These are phyloP conservation scores for Lithophane semibrunnea DNA, from an alignment of 2,888 invertebrate species.

Conservation along the genomic window DNA sequence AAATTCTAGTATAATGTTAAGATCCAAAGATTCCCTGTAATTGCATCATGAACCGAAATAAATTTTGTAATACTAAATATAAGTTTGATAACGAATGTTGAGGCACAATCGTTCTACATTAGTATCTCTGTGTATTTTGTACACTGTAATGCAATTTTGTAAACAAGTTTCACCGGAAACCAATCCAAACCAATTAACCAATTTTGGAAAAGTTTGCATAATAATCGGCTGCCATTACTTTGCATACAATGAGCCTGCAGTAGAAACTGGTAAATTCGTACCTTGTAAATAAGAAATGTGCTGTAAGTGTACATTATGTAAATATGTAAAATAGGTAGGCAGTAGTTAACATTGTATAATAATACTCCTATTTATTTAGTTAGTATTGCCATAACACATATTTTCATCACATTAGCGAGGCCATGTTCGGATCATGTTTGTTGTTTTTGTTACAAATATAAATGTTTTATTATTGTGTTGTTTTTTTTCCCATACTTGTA, in stretches of 20 bases:
- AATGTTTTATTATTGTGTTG: slow-evolving; percentile 48
- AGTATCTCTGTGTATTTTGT: slow-evolving; percentile 10
- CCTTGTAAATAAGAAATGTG: slow-evolving; percentile 44
- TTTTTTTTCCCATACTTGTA: slow-evolving; percentile 40
- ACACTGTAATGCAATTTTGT: slow-evolving; percentile 1
- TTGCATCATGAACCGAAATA: slow-evolving; percentile 22
- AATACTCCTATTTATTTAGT: slow-evolving; percentile 52
- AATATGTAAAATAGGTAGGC: slow-evolving; percentile 58
- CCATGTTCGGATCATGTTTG: slow-evolving; percentile 91
- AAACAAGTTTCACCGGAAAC: slow-evolving; percentile 13
- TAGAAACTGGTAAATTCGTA: slow-evolving; percentile 31
- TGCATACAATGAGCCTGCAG: slow-evolving; percentile 16
- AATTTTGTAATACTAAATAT: slow-evolving; percentile 10
- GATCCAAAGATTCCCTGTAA: slow-evolving; percentile 64
- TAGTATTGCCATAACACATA: slow-evolving; percentile 64
- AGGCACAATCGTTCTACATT: slow-evolving; percentile 4
- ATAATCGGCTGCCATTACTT: slow-evolving; percentile 29
- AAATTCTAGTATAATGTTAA: slow-evolving; percentile 43
- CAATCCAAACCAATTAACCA: slow-evolving; percentile 11
- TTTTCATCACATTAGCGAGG: slow-evolving; percentile 49
- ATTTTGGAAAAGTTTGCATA: slow-evolving; percentile 22
- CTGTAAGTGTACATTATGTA: slow-evolving; percentile 52
- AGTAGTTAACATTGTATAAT: slow-evolving; percentile 38
- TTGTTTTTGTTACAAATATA: slow-evolving; percentile 67
- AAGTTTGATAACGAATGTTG: slow-evolving; percentile 6